Base-by-base conservation (phyloP, 1,140 invertebrate genomes). In the Drosophila bocki region DNA sequence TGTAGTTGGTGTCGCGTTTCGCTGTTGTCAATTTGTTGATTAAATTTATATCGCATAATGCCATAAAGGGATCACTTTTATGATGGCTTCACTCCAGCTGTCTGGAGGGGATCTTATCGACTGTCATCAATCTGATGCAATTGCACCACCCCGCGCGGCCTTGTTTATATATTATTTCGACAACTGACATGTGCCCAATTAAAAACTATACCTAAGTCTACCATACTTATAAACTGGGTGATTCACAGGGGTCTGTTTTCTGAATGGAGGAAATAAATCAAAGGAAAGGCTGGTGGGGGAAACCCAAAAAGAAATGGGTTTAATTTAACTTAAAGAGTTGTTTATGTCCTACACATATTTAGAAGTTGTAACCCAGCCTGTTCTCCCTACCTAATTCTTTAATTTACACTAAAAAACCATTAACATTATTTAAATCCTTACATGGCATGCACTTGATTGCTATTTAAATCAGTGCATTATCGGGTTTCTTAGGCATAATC, bases 121-220 rank as follows among this genome's bases (percentile, higher is more conserved):
- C 53, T 67, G 72, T 45, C 74, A 76, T 80, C 78, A 74, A 81
- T 45, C 71, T 75, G 47, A 13, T 47, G 62, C 62, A 35, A 26
- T 12, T 68, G 59, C 63, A 70, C 15, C 44, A 22, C 50, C 17
- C 47, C 54, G 2, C 19, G 11, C 41, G 6, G 11, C 19, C n/a
- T 35, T 51, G 8, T 29, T 39, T 17, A 6, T 51, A 56, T 47
- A 54, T 57, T 37, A 51, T 17, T 29, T 69, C 58, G 80, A 84
- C 78, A 77, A 47, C 50, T 61, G 47, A 44, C 61, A 72, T 45
- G 61, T 54, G 48, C 62, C 69, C 77, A 78, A 83, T 88, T 80
- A 80, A 84, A 83, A 59, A 53, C 26, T 42, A 54, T 44, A 42
- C 50, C 53, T 59, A 75, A 78, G 59, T 61, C 61, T 72, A 67